These are phyloP conservation scores for Cephalopachus bancanus DNA, from an alignment of 2,797 vertebrate species.

Conservation along the genomic window DNA sequence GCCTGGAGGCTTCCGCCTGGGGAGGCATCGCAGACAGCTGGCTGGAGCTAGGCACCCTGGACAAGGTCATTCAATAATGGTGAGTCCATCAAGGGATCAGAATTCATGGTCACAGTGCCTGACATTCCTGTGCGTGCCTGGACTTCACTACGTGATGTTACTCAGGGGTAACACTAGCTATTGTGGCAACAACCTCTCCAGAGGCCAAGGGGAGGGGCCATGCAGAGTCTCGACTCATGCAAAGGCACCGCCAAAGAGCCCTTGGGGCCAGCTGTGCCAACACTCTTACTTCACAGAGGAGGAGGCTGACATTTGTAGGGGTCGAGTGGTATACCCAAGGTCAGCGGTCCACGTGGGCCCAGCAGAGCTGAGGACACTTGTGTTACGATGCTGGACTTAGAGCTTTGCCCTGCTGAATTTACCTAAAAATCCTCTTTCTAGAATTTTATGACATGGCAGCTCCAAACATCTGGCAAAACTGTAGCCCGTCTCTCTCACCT, in stretches of 20 bases:
- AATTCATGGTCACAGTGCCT: conserved; percentile 81
- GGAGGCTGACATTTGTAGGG: background rate
- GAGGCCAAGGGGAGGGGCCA: conserved; percentile 41
- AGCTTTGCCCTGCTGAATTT: background rate
- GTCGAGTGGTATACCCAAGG: background rate
- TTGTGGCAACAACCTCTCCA: conserved; percentile 63
- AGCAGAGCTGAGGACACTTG: background rate
- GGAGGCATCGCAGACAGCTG: conserved; percentile 40
- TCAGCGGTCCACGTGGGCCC: background rate
- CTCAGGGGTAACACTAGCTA: conserved; percentile 55
- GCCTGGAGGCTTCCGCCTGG: conserved; percentile 28
- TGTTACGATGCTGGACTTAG: background rate
- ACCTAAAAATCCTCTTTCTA: conserved; percentile 57
- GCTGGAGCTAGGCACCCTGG: conserved; percentile 4
- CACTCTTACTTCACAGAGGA: conserved; percentile 27
- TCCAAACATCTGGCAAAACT: conserved; percentile 19
- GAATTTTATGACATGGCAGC: conserved; percentile 1
- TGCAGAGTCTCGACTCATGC: conserved; percentile 6
- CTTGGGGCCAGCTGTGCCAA: background rate
- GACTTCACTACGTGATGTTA: conserved; percentile 69
- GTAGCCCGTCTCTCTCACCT: background rate
- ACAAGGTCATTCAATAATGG: conserved; percentile 75
- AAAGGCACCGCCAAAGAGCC: background rate
- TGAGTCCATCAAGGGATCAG: conserved; percentile 68
- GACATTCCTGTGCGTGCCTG: conserved; percentile 80